Base-by-base conservation (phyloP, 30 jellyfish, hydroid and myxozoan genomes). In the Pseudorhiza aurosa region DNA sequence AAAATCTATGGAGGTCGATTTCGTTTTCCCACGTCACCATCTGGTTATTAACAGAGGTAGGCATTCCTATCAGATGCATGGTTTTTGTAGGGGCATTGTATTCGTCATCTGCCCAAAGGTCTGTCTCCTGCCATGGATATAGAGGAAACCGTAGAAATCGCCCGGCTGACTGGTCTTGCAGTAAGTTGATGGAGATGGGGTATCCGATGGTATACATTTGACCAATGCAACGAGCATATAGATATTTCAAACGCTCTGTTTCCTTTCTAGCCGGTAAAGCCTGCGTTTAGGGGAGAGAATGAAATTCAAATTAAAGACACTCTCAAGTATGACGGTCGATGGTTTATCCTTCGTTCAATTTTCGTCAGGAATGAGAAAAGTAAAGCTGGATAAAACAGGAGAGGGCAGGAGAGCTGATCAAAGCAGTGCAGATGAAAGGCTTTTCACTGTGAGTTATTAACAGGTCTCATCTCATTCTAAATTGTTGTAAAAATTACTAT, bases 71-170 rank as follows among this genome's bases (percentile, higher is more conserved):
- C 30, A 83, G 59, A 15, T 50, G 72, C 87, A 83, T 39, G 17
- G 95, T 68, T 49, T 44, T 58, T 46, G 11, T 19, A 10, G 84
- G 85, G 10, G 33, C 46, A n/a, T 39, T 44, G 49, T 37, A 70
- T 12, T 59, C 81, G 31, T 83, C 95, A 11, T 65, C 40, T 30
- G 86, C 84, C 95, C 95, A 83, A n/a, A 83, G 73, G 36, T 70
- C 86, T 21, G 87, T 27, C 63, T 68, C 87, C 46, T 83, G 86
- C 95, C 95, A 83, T 21, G 95, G 64, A 47, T 83, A 83, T 31
- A 8, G 37, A n/a, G 95, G 95, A 32, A 30, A 83, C 8, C 95
- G 87, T 37, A 70, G 33, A 49, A 83, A 69, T 24, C 28, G 58
- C 24, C 95, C 95, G 8, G 46, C 4, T 1, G 46, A 26, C 49